Evolutionary conservation across 2,888 invertebrate genomes (phyloP), one percentile per base, ranked within the genome.

Genomic region (Drosophila koepferae): DNA sequence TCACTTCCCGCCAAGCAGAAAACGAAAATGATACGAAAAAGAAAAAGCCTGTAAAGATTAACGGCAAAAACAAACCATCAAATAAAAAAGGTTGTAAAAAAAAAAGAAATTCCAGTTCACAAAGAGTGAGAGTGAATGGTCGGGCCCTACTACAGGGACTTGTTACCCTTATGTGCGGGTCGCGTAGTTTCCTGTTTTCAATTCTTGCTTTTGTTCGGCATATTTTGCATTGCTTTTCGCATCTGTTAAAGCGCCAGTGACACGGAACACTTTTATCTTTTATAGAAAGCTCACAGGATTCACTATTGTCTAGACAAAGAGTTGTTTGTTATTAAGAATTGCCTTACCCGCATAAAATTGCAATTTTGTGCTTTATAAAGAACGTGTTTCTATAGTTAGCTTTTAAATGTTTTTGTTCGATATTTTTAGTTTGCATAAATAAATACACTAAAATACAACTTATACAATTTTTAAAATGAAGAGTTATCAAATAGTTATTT

Each of bases 1-100:
- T 76, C 71, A 86, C 86, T 84, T 84, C 90, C 83, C 83, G 83
- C 83, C 90, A 84, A 89, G 75, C 69, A 69, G 51, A 74, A 53
- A 36, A 41, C 31, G 2, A 56, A 41, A 62, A 40, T 7, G 38
- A 16, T 38, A 54, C n/a, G 40, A 59, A 28, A 56, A 46, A 23
- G 54, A 36, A 23, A 41, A 36, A 23, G 41, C 68, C 43, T 62
- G 46, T 41, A 86, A 82, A 80, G 90, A 83, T 82, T 84, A 89
- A 82, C 70, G 60, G 77, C 70, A 69, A 82, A 88, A 61, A 55
- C 77, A 81, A 81, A 56, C 58, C 63, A 62, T 77, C 56, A 63
- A 48, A 67, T 60, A 71, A 62, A 60, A 62, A 59, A 62, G 56
- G 62, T 46, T 56, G 41, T 10, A 34, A 34, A 34, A 34, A 34